These are phyloP conservation scores for Mormyrops attenuatus DNA, from an alignment of 2,797 vertebrate species.

Conservation along the genomic window DNA sequence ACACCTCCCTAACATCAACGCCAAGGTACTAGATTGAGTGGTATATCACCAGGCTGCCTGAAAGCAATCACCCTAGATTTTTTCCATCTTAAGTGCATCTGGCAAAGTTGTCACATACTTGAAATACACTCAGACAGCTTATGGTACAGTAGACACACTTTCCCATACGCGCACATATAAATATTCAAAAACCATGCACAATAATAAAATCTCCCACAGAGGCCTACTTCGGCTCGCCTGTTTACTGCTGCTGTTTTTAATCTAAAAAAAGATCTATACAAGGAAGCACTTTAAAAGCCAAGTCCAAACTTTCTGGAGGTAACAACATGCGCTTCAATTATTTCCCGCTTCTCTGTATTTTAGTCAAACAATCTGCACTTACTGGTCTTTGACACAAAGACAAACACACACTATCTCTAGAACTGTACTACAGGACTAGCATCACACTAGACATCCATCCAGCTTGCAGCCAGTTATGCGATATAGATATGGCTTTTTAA, in stretches of 20 bases:
- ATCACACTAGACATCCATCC: neutral
- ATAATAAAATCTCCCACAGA: conserved; percentile 2
- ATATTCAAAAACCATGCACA: neutral
- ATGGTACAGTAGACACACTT: neutral
- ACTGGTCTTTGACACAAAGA: neutral
- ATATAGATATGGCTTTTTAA: neutral
- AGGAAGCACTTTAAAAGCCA: neutral
- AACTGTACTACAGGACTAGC: neutral
- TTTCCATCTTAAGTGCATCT: neutral
- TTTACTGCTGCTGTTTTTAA: neutral
- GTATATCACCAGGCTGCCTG: neutral
- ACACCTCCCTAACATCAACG: neutral
- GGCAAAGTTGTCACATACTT: neutral
- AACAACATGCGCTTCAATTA: neutral
- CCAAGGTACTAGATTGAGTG: neutral
- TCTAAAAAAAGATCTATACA: neutral
- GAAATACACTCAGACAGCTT: neutral
- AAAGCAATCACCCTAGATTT: neutral
- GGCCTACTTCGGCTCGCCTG: neutral
- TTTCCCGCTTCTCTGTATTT: neutral
- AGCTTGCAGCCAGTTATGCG: neutral
- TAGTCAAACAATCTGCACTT: neutral
- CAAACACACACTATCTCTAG: neutral
- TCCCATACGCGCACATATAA: neutral
- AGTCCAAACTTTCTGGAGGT: neutral